Conservation (phyloP, 2,113 vertebrate species). For the Macrotus californicus region DNA sequence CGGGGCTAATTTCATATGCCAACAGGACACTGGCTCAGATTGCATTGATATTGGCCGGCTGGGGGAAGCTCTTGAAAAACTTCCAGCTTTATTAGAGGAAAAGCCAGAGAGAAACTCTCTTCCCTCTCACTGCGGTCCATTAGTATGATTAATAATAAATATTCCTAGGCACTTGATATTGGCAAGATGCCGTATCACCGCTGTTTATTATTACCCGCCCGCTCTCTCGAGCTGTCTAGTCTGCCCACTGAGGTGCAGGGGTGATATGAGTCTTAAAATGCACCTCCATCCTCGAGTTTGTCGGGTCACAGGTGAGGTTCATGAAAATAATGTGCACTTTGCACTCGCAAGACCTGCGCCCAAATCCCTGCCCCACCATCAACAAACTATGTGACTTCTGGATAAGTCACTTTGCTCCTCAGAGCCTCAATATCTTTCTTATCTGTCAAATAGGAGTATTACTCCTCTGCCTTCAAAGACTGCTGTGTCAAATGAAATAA, state of each 20-base stretch:
- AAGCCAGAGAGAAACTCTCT: not conserved
- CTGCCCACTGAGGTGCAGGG: not conserved
- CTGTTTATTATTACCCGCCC: not conserved
- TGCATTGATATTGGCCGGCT: not conserved
- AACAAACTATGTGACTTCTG: not conserved
- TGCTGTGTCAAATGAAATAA: slow-evolving; percentile 36
- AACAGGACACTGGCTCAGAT: not conserved
- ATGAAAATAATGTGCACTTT: not conserved
- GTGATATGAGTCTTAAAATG: not conserved
- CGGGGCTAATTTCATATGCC: not conserved
- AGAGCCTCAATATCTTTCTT: not conserved
- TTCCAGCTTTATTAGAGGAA: not conserved
- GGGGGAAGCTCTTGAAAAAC: not conserved
- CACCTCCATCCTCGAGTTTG: not conserved
- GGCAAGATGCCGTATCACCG: not conserved
- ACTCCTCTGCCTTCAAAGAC: not conserved
- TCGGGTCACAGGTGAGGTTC: not conserved
- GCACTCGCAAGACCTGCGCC: not conserved
- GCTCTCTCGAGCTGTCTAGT: not conserved
- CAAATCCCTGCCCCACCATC: not conserved
- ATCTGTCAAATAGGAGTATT: not conserved
- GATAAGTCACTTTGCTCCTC: not conserved
- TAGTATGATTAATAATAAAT: slow-evolving; percentile 55
- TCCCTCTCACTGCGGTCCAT: not conserved
- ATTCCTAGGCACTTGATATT: not conserved